Evolutionary conservation across 30 jellyfish, hydroid and myxozoan genomes (phyloP).

Genomic region (Aurelia coerulea): DNA sequence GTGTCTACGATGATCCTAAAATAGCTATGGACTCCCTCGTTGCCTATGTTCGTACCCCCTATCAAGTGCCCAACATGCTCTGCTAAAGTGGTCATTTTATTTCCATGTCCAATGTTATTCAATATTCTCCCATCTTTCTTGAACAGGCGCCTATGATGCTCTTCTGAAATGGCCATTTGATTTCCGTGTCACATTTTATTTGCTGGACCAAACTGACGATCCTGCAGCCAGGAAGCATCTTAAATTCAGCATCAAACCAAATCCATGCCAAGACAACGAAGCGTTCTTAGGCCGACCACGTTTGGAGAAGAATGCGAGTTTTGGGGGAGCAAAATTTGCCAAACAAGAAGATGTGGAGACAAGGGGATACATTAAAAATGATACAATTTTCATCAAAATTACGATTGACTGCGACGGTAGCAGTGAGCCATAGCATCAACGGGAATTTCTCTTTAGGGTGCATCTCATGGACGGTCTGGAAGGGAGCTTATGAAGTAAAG

Average conservation of each 20-base stretch:
- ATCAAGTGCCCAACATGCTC: constrained; percentile 86
- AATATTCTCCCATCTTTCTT: constrained; percentile 46
- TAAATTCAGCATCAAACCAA: constrained; percentile 96
- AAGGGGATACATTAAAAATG: constrained; percentile 84
- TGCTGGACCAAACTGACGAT: constrained; percentile 90
- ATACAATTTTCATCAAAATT: constrained; percentile 82
- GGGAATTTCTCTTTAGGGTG: too few species aligned
- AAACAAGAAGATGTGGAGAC: constrained; percentile 92
- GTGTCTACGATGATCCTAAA: constrained; percentile 93
- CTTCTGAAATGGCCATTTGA: constrained; percentile 96
- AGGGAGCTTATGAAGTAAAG: too few species aligned
- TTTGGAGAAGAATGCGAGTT: constrained; percentile 97
- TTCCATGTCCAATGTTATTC: constrained; percentile 88
- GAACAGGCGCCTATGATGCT: constrained; percentile 91
- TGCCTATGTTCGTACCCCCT: constrained; percentile 55
- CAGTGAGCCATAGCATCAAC: constrained; percentile 74
- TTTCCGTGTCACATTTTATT: constrained; percentile 88
- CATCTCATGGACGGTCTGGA: too few species aligned
- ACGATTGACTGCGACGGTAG: constrained; percentile 96
- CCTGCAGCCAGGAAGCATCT: constrained; percentile 79
- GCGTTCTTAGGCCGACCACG: constrained; percentile 96
- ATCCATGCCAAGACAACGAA: constrained; percentile 93
- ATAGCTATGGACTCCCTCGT: constrained; percentile 75
- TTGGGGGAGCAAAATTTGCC: constrained; percentile 98
- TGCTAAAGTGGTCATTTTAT: constrained; percentile 93